phyloP scores from a whole-genome alignment of 2,797 vertebrate genomes.

The Heliangelus exortis region DNA sequence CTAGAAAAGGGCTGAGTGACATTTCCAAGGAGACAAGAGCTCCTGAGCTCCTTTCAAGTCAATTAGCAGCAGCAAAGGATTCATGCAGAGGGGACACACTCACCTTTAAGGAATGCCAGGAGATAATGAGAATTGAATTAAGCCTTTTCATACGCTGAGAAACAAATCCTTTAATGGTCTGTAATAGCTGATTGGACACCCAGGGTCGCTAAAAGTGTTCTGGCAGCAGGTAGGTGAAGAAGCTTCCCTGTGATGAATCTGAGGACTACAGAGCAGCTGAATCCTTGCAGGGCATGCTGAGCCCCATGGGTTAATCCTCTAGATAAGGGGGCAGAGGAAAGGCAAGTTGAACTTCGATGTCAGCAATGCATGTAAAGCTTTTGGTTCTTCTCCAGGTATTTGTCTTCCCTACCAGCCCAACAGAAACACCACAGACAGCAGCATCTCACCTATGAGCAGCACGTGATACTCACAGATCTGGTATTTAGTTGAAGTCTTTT shows the following conservation, averaged over 20 bases:
- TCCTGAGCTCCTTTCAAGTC: conserved; percentile 73
- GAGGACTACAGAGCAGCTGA: conserved; percentile 1
- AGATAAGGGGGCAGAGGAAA: not conserved
- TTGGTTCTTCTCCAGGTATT: not conserved
- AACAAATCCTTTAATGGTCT: conserved; percentile 70
- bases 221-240: conserved; percentile 27
- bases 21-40: conserved; percentile 75
- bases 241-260: not conserved
- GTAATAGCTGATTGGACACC: conserved; percentile 45
- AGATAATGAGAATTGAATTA: conserved; percentile 64
- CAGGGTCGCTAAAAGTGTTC: conserved; percentile 37
- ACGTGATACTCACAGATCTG: accelerated
- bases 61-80: conserved; percentile 67
- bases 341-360: not conserved
- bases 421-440: not conserved
- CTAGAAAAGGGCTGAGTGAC: conserved; percentile 75
- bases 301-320: not conserved
- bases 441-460: not conserved
- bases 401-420: not conserved
- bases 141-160: conserved; percentile 43
- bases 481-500: not conserved
- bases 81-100: conserved; percentile 45
- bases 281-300: not conserved
- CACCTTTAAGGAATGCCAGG: conserved; percentile 62
- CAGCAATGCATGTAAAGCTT: not conserved